Percentiles rank a stretch among this genome's conserved stretches.
These are phyloP conservation scores for Epinephelus moara DNA, from an alignment of 2,113 vertebrate genomes.

Conservation along the genomic window DNA sequence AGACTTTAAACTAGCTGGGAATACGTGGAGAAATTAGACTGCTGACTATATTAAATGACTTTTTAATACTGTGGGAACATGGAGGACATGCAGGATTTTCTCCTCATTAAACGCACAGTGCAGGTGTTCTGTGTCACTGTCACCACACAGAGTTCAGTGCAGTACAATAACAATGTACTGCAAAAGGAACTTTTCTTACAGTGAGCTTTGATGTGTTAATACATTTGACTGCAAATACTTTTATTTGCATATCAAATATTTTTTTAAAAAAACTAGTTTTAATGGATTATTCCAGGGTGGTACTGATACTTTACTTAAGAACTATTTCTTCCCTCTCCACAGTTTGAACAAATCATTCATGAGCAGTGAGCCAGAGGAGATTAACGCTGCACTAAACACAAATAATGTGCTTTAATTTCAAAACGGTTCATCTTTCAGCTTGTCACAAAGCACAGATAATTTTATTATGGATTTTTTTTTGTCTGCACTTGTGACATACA, in stretches of 20 bases:
- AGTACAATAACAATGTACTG: background rate
- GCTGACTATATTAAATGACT: conserved; percentile 3
- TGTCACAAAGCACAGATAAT: conserved; percentile 14
- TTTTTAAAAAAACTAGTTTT: background rate
- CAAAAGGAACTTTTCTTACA: background rate
- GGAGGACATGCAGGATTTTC: background rate
- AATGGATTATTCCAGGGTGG: background rate
- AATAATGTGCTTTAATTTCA: background rate
- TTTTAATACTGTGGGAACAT: conserved; percentile 15
- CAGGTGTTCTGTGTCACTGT: conserved; percentile 30
- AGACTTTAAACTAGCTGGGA: background rate
- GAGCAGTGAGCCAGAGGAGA: background rate
- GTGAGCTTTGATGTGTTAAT: background rate
- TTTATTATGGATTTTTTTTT: background rate
- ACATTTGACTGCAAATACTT: background rate
- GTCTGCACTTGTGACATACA: background rate
- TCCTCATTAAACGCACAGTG: conserved; percentile 17
- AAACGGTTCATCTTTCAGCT: background rate
- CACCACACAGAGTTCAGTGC: background rate
- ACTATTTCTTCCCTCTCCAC: background rate
- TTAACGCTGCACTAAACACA: background rate
- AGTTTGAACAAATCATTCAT: background rate
- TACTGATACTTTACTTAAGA: background rate
- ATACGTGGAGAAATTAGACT: conserved; percentile 22
- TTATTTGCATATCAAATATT: conserved; percentile 2